Conservation (phyloP, 2,888 invertebrate genomes). For the Venusia cambrica region DNA sequence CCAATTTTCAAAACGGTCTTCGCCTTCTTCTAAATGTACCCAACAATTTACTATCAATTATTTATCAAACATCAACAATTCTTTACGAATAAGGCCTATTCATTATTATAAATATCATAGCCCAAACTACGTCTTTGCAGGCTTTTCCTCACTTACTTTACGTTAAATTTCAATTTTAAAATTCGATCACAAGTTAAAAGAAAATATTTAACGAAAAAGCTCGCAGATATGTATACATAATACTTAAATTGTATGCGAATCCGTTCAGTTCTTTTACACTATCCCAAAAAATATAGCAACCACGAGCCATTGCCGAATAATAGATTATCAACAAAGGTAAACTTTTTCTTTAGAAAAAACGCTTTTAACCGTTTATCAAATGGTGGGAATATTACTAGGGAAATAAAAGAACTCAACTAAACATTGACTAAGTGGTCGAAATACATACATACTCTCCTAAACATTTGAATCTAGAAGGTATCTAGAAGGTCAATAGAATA, state of each 20-base stretch:
- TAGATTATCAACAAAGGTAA: no score
- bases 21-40: conserved; percentile 29
- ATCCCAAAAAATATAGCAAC: conserved; percentile 8
- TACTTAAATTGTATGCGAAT: conserved; percentile 22
- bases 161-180: conserved; percentile 24
- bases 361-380: no score
- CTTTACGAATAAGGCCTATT: conserved; percentile 55
- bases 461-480: no score
- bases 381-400: conserved; percentile 50
- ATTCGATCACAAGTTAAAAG: conserved; percentile 28
- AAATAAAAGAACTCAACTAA: conserved; percentile 34
- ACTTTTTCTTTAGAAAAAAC: no score
- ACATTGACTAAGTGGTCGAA: conserved; percentile 20
- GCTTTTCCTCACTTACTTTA: conserved; percentile 28
- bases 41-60: conserved; percentile 52
- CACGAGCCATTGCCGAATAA: no score
- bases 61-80: conserved; percentile 61
- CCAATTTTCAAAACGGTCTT: conserved; percentile 19
- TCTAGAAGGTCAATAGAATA: no score
- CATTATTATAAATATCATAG: conserved; percentile 39
- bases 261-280: conserved; percentile 29
- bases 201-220: conserved; percentile 32
- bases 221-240: conserved; percentile 33
- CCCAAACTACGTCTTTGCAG: conserved; percentile 35
- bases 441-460: no score